phyloP scores from a whole-genome alignment of 1,140 invertebrate species.

The Hyles vespertilio region DNA sequence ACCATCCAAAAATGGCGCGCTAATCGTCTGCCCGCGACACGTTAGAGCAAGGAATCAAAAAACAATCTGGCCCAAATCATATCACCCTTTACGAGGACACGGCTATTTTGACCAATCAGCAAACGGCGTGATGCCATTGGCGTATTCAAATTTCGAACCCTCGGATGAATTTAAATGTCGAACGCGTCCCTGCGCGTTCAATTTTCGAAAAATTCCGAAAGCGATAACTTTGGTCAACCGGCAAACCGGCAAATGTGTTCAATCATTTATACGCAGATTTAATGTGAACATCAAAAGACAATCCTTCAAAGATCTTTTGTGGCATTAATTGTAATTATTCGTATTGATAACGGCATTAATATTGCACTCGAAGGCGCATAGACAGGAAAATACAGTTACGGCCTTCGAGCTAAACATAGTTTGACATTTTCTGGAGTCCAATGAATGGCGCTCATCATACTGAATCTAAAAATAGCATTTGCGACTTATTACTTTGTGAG shows the following conservation, averaged over 20 bases:
- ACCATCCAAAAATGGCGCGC: slow-evolving; percentile 47
- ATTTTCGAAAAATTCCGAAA: slow-evolving; percentile 29
- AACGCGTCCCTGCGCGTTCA: slow-evolving; percentile 29
- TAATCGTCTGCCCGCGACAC: slow-evolving; percentile 35
- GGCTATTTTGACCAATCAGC: slow-evolving; percentile 33
- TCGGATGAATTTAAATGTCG: slow-evolving; percentile 28
- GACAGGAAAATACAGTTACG: too few species aligned
- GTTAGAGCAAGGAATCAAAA: slow-evolving; percentile 30
- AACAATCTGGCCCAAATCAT: slow-evolving; percentile 25
- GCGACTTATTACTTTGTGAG: too few species aligned
- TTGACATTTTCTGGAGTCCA: too few species aligned
- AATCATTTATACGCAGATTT: too few species aligned
- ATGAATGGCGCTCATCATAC: too few species aligned
- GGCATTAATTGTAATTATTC: too few species aligned
- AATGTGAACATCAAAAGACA: too few species aligned
- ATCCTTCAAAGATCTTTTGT: too few species aligned
- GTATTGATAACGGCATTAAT: too few species aligned
- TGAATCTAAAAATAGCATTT: too few species aligned
- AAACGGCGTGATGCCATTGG: slow-evolving; percentile 33
- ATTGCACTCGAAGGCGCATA: too few species aligned
- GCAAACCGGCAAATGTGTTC: slow-evolving; percentile 3
- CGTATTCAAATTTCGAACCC: slow-evolving; percentile 48
- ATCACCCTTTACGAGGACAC: slow-evolving; percentile 13
- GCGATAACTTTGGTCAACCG: slow-evolving; percentile 21
- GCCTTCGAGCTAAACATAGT: too few species aligned